Evolutionary conservation across 1,140 invertebrate genomes (phyloP), one percentile per base, ranked within the genome.

Genomic region (Apocrypta bakeri): DNA sequence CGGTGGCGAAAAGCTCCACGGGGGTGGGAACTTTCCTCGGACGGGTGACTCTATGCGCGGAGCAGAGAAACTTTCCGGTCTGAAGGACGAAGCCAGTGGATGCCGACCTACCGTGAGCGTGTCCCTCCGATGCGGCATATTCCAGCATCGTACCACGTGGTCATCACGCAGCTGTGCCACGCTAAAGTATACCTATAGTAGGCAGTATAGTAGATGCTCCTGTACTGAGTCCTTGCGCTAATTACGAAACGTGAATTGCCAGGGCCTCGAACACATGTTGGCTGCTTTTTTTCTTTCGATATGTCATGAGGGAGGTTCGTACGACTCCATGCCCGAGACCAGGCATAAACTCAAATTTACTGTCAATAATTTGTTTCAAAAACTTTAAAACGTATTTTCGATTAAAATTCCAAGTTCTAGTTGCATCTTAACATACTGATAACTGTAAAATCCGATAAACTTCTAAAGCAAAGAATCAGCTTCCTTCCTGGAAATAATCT

Each of bases 191-290:
- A n/a, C n/a, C n/a, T n/a, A n/a, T n/a, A n/a, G n/a, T n/a, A n/a
- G n/a, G n/a, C 48, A 56, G 2, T 56, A 21, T 7, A 12, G n/a
- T 42, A 56, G 48, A 2, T 56, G n/a, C 42, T 48, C 73, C 73
- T 75, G 48, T 14, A 2, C 42, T 21, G 42, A 75, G 73, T 75
- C 73, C 73, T 75, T 61, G 73, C 31, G 61, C 73, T 75, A 75
- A 63, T 75, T 75, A 75, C 42, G 73, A 75, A 75, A 75, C 42
- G 14, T 48, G 42, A 48, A 48, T 11, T 4, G 42, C 21, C 42
- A 48, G 42, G 42, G 42, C 12, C 42, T 48, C 40, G 2, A n/a
- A n/a, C n/a, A n/a, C n/a, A n/a, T 11, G 40, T 42, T 42, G 40
- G 40, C 0, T 14, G 40, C 40, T 42, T 11, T 42, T 11, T 2